Base-by-base conservation (phyloP, 2,113 vertebrate genomes). In the Lagopus leucura region DNA sequence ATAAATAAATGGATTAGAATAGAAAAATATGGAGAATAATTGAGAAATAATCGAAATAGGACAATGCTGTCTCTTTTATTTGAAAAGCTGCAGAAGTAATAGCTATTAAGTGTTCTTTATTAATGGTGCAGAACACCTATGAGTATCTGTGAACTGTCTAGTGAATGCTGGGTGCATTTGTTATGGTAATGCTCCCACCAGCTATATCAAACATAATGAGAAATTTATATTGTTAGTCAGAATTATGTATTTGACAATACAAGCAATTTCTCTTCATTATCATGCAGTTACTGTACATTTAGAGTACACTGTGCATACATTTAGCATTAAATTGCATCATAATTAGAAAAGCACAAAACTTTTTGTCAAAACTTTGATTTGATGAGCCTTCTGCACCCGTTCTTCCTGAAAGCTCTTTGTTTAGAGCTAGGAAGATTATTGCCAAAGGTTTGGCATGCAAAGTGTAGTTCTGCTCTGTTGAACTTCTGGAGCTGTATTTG, bases 331-430 rank as follows among this genome's bases (percentile, higher is more conserved):
- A 92, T 81, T 75, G 61, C 60, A 17, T 40, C 52, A 24, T 61
- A 61, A 84, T 78, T 54, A 90, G 80, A 74, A 82, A 95, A 79
- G 63, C 57, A 65, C 30, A 63, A 85, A 88, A 91, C 55, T 88
- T 70, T 11, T 10, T 64, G 57, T 83, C 52, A 92, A 0, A 71
- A 25, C 48, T 93, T 83, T 84, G 80, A 75, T 67, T 60, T 6
- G 0, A 19, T 7, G 45, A 55, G 47, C 21, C 11, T 55, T 81
- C 66, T 86, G 50, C 34, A 55, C 90, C n/a, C 16, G 1, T 77
- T 12, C 52, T 88, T 89, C 61, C 75, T 50, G 47, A 71, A 74
- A 71, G 85, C 61, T 81, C 22, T 43, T 71, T n/a, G 34, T 61
- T 88, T 24, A 88, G 80, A 36, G 38, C 47, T 34, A 21, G 57